These are phyloP conservation scores for Heterotilapia buettikoferi DNA, from an alignment of 2,113 vertebrate species.

Conservation along the genomic window DNA sequence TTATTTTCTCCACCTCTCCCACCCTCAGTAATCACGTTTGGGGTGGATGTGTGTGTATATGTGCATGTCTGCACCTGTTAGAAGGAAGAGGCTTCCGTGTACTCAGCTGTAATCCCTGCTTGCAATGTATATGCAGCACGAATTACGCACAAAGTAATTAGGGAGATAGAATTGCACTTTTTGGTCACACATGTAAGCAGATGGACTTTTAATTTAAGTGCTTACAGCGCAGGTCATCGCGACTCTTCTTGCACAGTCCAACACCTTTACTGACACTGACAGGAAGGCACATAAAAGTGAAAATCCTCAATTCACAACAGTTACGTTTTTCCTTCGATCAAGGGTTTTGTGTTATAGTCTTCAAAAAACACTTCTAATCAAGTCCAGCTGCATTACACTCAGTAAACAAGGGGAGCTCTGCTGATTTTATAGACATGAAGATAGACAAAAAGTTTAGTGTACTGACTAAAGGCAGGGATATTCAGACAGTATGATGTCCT, in stretches of 20 bases:
- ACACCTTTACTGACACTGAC: not conserved
- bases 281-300: not conserved
- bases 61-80: constrained; percentile 16
- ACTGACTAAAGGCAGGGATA: not conserved
- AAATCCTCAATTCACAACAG: not conserved
- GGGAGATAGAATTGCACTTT: not conserved
- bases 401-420: not conserved
- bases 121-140: not conserved
- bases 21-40: constrained; percentile 44
- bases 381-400: not conserved
- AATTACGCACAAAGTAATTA: not conserved
- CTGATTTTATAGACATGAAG: not conserved
- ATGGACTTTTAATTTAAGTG: not conserved
- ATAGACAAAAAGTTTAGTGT: not conserved
- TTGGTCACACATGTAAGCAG: not conserved
- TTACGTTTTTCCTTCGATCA: not conserved
- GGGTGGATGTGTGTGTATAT: not conserved
- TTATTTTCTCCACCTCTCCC: constrained; percentile 50
- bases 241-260: not conserved
- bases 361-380: not conserved
- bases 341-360: not conserved
- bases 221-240: not conserved
- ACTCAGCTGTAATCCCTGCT: not conserved
- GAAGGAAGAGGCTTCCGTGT: not conserved
- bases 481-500: not conserved